Evolutionary conservation across 2,113 vertebrate species (phyloP), one percentile per base, ranked within the genome.

Genomic region (Sturnus vulgaris): DNA sequence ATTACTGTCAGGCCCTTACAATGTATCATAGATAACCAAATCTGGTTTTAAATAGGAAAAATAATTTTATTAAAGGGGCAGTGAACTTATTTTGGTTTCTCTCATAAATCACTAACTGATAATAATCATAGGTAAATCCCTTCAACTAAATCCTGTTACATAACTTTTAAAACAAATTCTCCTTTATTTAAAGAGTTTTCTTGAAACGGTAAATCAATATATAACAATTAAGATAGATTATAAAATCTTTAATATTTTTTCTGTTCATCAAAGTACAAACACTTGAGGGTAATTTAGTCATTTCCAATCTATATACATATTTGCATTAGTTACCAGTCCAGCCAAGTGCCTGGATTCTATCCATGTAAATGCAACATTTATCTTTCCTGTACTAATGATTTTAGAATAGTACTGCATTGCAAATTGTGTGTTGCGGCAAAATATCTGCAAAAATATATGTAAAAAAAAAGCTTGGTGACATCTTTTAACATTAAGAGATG

Each of bases 1-100:
- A 96, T 96, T 80, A 94, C 68, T 72, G 87, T 86, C 82, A 95
- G 69, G 35, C 47, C 52, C 68, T 86, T 70, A 86, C 28, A 71
- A 89, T 89, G 44, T 44, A 88, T 95, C 82, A 85, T 28, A 70
- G 82, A 66, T 73, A 96, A 90, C 39, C 19, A 73, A 93, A 90
- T 78, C 60, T 71, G 11, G 19, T 50, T 92, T 88, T 77, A 94
- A 93, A 90, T n/a, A 77, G 31, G 33, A 87, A 88, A 94, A 96
- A 80, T 65, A 73, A 59, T 81, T 94, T 77, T 85, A 68, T 85
- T 95, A 78, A 77, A 90, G 88, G 30, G 25, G 16, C 39, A 73
- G 33, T 78, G 55, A 94, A 77, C 33, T 79, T 93, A 72, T 24
- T 92, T 85, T 86, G 65, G 22, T 91, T 86, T 93, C 42, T 73